Percentiles rank a stretch among this genome's conserved stretches.
These are phyloP conservation scores for Cheilosia urbana DNA, from an alignment of 2,888 invertebrate genomes.

Conservation along the genomic window DNA sequence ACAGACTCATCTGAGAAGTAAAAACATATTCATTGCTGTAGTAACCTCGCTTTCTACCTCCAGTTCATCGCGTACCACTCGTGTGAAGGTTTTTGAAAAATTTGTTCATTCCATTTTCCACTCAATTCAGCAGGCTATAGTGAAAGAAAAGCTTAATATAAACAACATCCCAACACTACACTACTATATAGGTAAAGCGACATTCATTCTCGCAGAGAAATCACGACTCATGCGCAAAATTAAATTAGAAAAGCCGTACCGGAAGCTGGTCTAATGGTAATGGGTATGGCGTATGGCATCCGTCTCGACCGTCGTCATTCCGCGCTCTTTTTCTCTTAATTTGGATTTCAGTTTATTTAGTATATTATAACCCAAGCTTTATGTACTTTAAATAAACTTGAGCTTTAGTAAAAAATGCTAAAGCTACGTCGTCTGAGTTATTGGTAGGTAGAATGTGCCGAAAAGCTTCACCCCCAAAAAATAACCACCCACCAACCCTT, in stretches of 20 bases:
- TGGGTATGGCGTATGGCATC: too few relatives aligned
- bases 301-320: not conserved
- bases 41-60: conserved; percentile 9
- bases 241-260: conserved; percentile 63
- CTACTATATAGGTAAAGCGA: not conserved
- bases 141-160: conserved; percentile 38
- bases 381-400: not conserved
- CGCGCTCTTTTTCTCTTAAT: conserved; percentile 7
- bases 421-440: not conserved
- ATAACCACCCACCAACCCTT: not conserved
- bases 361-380: too few relatives aligned
- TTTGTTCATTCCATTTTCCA: conserved; percentile 55
- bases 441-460: not conserved
- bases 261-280: conserved; percentile 21
- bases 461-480: not conserved
- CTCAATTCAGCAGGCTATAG: conserved; percentile 44
- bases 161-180: conserved; percentile 31
- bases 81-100: not conserved
- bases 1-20: conserved; percentile 31
- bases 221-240: conserved; percentile 71
- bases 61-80: not conserved
- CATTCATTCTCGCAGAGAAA: conserved; percentile 5
- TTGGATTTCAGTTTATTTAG: not conserved
- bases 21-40: not conserved
- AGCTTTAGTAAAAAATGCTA: conserved; percentile 33